Base-by-base conservation (phyloP, 1,140 invertebrate genomes). In the Contarinia nasturtii region DNA sequence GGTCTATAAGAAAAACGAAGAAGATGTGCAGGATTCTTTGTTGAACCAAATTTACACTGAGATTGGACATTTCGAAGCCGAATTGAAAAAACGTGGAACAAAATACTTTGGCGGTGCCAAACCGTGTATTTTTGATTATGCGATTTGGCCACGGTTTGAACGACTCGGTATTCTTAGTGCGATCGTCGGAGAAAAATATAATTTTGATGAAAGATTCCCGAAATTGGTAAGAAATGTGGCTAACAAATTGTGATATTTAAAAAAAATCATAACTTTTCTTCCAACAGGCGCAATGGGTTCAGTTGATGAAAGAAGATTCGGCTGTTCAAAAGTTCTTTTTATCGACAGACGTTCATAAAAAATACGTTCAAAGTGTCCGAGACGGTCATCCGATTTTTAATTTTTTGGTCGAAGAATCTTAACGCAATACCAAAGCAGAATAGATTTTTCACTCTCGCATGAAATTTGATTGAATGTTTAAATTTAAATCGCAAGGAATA, bases 81-180 rank as follows among this genome's bases (percentile, higher is more conserved):
- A 85, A 57, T 53, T 88, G 7, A 55, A 55, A 11, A 67, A 67
- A 27, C 70, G 82, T 48, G 70, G 68, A 38, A 77, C 73, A 4
- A 67, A 65, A n/a, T 89, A 77, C 55, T 78, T 83, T 55, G 71
- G 71, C 51, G 82, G 83, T 41, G 55, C 62, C 10, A 64, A 73
- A 48, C 82, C 84, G 5, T 82, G 82, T n/a, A 84, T 84, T 19
- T 44, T 44, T 17, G 41, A 90, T 60, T 81, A 84, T 48, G 87
- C 88, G 83, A 82, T 89, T 48, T 90, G 86, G 86, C 86, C 86
- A 2, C 89, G 82, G 82, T 80, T 82, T 53, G 86, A 91, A 60
- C 71, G 82, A 43, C 54, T 56, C n/a, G 54, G 53, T 1, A 59
- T 59, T 11, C 47, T 64, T 1, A 56, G 59, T 33, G 60, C 59